Percentiles rank a stretch among this genome's conserved stretches.
These are phyloP conservation scores for Microtus oregoni DNA, from an alignment of 2,113 vertebrate genomes.

Conservation along the genomic window DNA sequence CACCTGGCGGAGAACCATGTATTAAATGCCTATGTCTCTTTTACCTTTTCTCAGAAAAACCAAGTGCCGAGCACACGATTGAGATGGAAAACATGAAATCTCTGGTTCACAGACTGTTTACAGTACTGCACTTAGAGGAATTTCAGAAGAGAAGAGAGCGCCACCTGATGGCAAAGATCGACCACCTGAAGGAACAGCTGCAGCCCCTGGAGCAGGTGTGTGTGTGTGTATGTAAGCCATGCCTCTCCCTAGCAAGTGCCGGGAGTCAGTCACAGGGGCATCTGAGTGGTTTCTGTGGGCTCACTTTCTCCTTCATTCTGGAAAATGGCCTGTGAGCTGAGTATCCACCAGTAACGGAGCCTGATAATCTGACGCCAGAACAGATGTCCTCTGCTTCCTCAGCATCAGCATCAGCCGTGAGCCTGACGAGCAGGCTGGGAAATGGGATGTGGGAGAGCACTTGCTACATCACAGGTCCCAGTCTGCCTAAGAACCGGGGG, in stretches of 20 bases:
- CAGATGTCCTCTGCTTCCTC: background rate
- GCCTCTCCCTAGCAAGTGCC: background rate
- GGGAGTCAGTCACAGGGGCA: background rate
- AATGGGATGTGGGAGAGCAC: too few species aligned
- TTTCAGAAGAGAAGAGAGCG: constrained; percentile 91
- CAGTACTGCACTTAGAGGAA: constrained; percentile 89
- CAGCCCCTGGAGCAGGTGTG: constrained; percentile 93
- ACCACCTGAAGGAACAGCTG: constrained; percentile 91
- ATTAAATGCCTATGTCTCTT: background rate
- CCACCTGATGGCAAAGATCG: constrained; percentile 89
- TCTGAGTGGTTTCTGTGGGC: background rate
- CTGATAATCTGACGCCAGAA: background rate
- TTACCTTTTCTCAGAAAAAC: constrained; percentile 82
- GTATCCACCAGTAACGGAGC: background rate
- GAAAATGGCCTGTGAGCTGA: background rate
- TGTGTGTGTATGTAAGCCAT: background rate
- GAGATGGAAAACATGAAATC: constrained; percentile 89
- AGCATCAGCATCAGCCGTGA: fast-evolving
- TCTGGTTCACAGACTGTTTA: constrained; percentile 92
- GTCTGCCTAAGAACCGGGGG: background rate
- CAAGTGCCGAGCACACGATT: constrained; percentile 81
- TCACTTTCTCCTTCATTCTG: background rate
- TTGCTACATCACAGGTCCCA: background rate
- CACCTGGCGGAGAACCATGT: background rate
- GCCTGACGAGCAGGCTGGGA: fast-evolving